Evolutionary conservation across 2,797 vertebrate genomes (phyloP), one percentile per base, ranked within the genome.

Genomic region (Fundulus diaphanus): DNA sequence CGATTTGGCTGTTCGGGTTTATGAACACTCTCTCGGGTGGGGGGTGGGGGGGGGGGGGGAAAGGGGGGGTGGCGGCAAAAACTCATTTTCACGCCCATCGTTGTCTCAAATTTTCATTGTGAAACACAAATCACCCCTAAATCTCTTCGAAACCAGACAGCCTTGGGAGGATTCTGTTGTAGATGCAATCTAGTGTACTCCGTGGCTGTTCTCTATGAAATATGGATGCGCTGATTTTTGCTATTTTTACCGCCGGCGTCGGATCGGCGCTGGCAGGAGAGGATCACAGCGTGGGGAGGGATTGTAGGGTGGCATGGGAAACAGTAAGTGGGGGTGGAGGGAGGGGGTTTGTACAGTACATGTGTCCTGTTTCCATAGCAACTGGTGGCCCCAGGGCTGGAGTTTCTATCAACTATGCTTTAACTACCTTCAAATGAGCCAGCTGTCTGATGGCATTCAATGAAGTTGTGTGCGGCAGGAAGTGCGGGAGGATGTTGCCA

Each of bases 301-400:
- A 91, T 88, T 84, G 61, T 42, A 44, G 79, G 82, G 82, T 78
- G 80, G 80, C 78, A 77, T 68, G 61, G 80, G 74, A 74, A 80
- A 70, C 59, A 71, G 72, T 66, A 59, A 68, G 70, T 46, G 24
- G 69, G 31, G 33, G 13, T 29, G 59, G 46, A 12, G 54, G 20
- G 37, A 57, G 29, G 57, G 76, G 77, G 82, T 81, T n/a, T 70
- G 82, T 71, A 81, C 54, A 80, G 85, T 92, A 89, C 92, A 93
- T 92, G 92, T 90, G 90, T 92, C 89, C 90, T 92, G 95, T 95
- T 95, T 88, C 94, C 89, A 92, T 94, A 92, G 93, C 90, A 95
- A 95, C 94, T 49, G 77, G 70, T 92, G 88, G 89, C 92, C 91
- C 70, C 66, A 83, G 91, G 91, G 93, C 87, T 79, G 27, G 83